Evolutionary conservation across 2,888 invertebrate genomes (phyloP), one percentile per base, ranked within the genome.

Genomic region (Ligdia adustata): DNA sequence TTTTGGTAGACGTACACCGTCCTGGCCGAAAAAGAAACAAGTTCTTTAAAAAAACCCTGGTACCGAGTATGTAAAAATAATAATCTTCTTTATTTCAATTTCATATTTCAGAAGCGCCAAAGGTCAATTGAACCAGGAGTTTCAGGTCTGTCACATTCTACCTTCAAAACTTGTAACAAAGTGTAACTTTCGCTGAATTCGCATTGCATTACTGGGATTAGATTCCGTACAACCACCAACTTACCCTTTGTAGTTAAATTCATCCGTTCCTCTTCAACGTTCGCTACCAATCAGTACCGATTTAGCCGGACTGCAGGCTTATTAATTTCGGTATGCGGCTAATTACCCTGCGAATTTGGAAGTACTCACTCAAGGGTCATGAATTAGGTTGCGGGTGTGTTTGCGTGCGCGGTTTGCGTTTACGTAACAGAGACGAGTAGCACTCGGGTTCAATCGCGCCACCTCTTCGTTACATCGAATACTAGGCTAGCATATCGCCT

Each of bases 211-310:
- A 20, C 31, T 12, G 15, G 16, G 4, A 11, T 42, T 13, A 15
- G 9, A n/a, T 22, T 18, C 26, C 18, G 15, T 12, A 40, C 1
- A 22, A 20, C 20, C 24, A 9, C 11, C 11, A 52, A 76, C 87
- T 85, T 67, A 90, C 90, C 86, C 62, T 80, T 90, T 62, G 90
- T 90, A 75, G 88, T 89, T 82, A 90, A 79, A 90, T 90, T 90
- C 90, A 90, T 90, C 73, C 88, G 88, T 79, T 69, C 80, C 83
- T 83, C 85, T 85, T 84, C 72, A 82, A 60, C 62, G 74, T 69
- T 72, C 71, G 65, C 79, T 72, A 74, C 73, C 82, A 86, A 87
- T 88, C 84, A 84, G 76, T 69, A 70, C 69, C 69, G 83, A 82
- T 84, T 81, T 79, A 75, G 72, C 78, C 72, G 75, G 77, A 74